Percentiles rank a stretch among this genome's conserved stretches.
Evolutionary conservation across 30 jellyfish, hydroid and myxozoan species (phyloP).

Genomic region (Turritopsis dohrnii): DNA sequence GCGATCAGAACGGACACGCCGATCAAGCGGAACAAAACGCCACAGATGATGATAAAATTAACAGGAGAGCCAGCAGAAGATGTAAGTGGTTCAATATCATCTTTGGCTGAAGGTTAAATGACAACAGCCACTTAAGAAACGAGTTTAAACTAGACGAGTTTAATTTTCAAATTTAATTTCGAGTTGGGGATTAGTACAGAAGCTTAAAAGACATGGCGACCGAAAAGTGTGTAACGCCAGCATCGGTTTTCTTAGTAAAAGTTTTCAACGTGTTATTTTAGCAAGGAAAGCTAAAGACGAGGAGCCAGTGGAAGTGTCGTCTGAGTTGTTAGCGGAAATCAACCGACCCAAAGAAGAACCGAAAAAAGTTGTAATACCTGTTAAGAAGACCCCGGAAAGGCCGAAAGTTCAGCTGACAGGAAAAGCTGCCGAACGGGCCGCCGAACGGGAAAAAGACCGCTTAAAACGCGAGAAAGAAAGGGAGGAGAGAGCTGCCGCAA

Average conservation of each 20-base stretch:
- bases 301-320: conserved; percentile 40
- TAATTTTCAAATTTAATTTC: no score
- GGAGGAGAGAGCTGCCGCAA: conserved; percentile 27
- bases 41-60: conserved; percentile 3
- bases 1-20: conserved; percentile 16
- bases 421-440: conserved; percentile 43
- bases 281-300: conserved; percentile 32
- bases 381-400: not conserved
- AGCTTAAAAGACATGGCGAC: no score
- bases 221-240: not conserved
- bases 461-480: conserved; percentile 31
- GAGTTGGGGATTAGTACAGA: no score
- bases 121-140: no score
- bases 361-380: conserved; percentile 10
- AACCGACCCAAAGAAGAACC: conserved; percentile 42
- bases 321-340: conserved; percentile 40
- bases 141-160: no score
- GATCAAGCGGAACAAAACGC: conserved; percentile 19
- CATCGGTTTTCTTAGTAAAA: not conserved
- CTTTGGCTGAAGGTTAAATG: no score
- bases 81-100: no score
- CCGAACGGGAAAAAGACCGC: conserved; percentile 37
- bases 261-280: not conserved
- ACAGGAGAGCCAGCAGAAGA: conserved; percentile 16
- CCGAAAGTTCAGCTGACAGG: conserved; percentile 31